phyloP scores from a whole-genome alignment of 2,888 invertebrate species.

The Ophraella communa region DNA sequence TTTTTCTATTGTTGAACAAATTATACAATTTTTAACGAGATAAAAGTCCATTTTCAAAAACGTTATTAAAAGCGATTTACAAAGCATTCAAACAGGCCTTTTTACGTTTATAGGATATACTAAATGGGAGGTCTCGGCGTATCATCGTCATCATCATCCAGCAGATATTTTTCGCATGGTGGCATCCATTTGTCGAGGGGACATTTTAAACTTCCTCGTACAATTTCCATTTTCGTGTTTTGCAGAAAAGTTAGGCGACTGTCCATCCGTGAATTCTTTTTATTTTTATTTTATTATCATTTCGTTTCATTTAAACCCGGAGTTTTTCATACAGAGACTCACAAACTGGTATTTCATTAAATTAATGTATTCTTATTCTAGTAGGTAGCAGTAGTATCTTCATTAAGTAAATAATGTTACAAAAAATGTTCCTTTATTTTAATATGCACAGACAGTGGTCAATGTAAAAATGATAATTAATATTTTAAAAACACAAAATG shows the following conservation, averaged over 20 bases:
- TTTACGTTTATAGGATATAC: conserved; percentile 48
- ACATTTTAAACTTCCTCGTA: conserved; percentile 24
- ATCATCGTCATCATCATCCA: too few species aligned
- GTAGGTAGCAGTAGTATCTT: too few species aligned
- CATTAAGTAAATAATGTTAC: too few species aligned
- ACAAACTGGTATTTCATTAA: too few species aligned
- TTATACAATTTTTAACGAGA: conserved; percentile 53
- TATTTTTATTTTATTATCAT: background rate
- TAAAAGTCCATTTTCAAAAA: conserved; percentile 51
- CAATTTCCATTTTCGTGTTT: conserved; percentile 3
- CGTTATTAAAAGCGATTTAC: conserved; percentile 54
- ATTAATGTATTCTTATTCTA: too few species aligned
- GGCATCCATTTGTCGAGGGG: conserved; percentile 41
- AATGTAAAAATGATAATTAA: too few species aligned
- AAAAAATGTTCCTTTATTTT: too few species aligned
- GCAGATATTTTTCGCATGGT: conserved; percentile 46
- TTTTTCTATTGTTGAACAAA: conserved; percentile 42
- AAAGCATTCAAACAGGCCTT: conserved; percentile 49
- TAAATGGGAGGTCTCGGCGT: conserved; percentile 41
- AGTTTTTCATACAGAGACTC: background rate
- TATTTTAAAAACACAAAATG: too few species aligned
- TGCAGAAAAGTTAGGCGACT: background rate
- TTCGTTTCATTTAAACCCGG: background rate
- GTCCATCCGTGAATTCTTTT: background rate
- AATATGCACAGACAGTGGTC: too few species aligned